phyloP scores from a whole-genome alignment of 1,140 invertebrate species.

The Meloidogyne chitwoodi region DNA sequence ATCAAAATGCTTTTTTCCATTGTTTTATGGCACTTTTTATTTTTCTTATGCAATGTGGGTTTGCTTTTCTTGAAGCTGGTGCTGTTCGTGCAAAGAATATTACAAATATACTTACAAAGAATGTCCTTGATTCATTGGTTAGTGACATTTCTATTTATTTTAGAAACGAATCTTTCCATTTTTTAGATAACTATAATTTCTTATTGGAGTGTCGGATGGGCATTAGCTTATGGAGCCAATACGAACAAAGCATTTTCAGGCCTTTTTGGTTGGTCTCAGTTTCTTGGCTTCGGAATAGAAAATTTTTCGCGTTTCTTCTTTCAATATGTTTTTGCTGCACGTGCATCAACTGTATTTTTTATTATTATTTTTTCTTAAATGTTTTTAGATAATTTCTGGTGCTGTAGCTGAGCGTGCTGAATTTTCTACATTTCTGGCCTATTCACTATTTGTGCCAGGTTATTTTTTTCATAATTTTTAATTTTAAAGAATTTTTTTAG shows the following conservation, averaged over 20 bases:
- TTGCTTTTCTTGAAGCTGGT: conserved; percentile 67
- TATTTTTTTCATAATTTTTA: not conserved
- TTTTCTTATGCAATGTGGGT: conserved; percentile 66
- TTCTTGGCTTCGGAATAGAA: conserved; percentile 38
- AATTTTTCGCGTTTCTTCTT: conserved; percentile 62
- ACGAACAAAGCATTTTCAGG: conserved; percentile 17
- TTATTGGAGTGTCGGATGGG: conserved; percentile 66
- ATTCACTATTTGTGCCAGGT: conserved; percentile 56
- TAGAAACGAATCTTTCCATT: conserved; percentile 64
- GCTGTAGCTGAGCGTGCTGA: conserved; percentile 67
- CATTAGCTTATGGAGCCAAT: conserved; percentile 64
- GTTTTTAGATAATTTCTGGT: conserved; percentile 62
- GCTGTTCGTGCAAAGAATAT: conserved; percentile 65
- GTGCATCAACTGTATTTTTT: conserved; percentile 55
- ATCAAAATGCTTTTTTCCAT: conserved; percentile 45
- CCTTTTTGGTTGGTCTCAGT: conserved; percentile 46
- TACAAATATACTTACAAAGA: conserved; percentile 65
- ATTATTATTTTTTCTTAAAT: not conserved
- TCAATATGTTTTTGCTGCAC: conserved; percentile 65
- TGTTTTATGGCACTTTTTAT: conserved; percentile 44
- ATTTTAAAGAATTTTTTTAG: conserved; percentile 1
- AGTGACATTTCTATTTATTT: no score
- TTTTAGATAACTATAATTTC: conserved; percentile 61
- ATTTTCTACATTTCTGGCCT: conserved; percentile 66
- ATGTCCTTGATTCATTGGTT: conserved; percentile 35